Evolutionary conservation across 2,888 invertebrate species (phyloP).

Genomic region (Euspilapteryx auroguttella): DNA sequence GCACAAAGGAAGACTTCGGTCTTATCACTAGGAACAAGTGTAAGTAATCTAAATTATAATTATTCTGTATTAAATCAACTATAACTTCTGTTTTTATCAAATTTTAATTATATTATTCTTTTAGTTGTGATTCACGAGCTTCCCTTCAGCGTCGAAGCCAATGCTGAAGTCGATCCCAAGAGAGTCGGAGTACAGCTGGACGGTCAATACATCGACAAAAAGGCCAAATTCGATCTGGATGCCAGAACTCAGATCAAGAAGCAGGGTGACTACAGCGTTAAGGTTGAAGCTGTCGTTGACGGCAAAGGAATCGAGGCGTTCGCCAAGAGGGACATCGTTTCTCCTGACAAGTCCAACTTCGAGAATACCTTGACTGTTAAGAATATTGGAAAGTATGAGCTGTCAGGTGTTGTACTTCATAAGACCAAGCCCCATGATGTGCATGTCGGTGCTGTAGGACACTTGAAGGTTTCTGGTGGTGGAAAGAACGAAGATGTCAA

Average conservation of each 20-base stretch:
- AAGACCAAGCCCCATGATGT: slow-evolving; percentile 55
- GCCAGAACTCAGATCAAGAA: slow-evolving; percentile 44
- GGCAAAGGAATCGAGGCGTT: slow-evolving; percentile 43
- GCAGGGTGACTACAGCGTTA: slow-evolving; percentile 38
- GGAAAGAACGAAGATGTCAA: slow-evolving; percentile 58
- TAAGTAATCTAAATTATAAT: slow-evolving; percentile 14
- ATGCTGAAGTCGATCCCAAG: slow-evolving; percentile 61
- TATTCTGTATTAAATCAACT: not conserved
- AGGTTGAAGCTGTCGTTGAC: slow-evolving; percentile 23
- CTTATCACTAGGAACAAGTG: slow-evolving; percentile 54
- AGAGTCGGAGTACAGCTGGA: slow-evolving; percentile 59
- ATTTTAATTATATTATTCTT: slow-evolving; percentile 5
- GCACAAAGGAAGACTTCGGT: slow-evolving; percentile 33
- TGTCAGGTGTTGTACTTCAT: slow-evolving; percentile 62
- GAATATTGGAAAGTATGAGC: slow-evolving; percentile 64
- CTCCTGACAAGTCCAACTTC: slow-evolving; percentile 62
- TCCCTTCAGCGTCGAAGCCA: slow-evolving; percentile 48
- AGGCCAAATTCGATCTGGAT: slow-evolving; percentile 63
- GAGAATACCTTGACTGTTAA: slow-evolving; percentile 61
- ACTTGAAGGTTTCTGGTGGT: slow-evolving; percentile 49
- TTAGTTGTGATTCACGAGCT: slow-evolving; percentile 57
- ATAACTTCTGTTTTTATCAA: not conserved
- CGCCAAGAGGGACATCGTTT: slow-evolving; percentile 58
- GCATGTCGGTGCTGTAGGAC: slow-evolving; percentile 57
- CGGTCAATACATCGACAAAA: slow-evolving; percentile 60